Evolutionary conservation across 2,113 vertebrate genomes (phyloP), one percentile per base, ranked within the genome.

Genomic region (Rhinolophus ferrumequinum): DNA sequence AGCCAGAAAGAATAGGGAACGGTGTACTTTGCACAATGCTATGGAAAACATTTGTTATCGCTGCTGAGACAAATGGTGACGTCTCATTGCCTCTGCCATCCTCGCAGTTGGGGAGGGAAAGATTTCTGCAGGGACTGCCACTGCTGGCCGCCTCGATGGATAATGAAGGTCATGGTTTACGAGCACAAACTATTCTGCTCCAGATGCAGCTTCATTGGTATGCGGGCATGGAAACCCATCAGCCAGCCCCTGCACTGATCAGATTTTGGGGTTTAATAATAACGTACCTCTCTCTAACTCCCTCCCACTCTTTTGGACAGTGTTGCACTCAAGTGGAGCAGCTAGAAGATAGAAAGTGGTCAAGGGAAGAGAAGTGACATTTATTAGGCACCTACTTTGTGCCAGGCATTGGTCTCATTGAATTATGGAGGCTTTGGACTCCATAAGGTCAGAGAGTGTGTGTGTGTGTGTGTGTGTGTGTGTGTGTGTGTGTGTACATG

Each of bases 81-180:
- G 30, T 8, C 79, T 21, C 52, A 22, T 79, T 19, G 64, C 81
- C 54, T 88, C 90, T 66, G 72, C 82, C 21, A 33, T 14, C 47
- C 67, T 30, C 35, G 13, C 47, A 64, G n/a, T 47, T 60, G 67
- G 64, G 81, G 81, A 54, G 77, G 85, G 82, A 70, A 88, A 84
- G 91, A 75, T 79, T 73, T 94, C 96, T 80, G 28, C 28, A 85
- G 93, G 67, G 93, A 62, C 72, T 22, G 62, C 72, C 47, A 7
- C 62, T 33, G 62, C 93, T 52, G 90, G 44, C 81, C 0, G 21
- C 69, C 81, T 96, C 75, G 12, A 3, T 28, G 64, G 94, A 75
- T 94, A 96, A 97, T 86, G 84, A 96, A 97, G 97, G 95, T 96
- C 97, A 95, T 6, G 62, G 96, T 97, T 96, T 86, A 91, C 90